A percentile compares a stretch with the other conserved stretches of the same genome.
phyloP scores from a whole-genome alignment of 2,888 invertebrate species.

The Eupithecia abbreviata region DNA sequence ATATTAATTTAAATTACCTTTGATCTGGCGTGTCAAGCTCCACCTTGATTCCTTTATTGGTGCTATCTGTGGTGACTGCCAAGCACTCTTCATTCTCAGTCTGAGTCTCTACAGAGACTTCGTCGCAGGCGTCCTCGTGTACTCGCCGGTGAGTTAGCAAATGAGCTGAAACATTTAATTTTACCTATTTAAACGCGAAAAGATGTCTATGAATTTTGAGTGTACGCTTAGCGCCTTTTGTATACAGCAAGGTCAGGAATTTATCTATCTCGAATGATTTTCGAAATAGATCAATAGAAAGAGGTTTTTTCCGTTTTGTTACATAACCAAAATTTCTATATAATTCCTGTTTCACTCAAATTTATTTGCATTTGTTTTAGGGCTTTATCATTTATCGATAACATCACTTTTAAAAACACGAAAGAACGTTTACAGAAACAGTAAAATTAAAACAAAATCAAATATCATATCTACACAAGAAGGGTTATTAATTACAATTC shows the following conservation, averaged over 20 bases:
- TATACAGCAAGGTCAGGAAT: too few species aligned
- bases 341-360: not conserved
- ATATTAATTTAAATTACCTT: slow-evolving; percentile 52
- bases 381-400: too few species aligned
- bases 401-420: too few species aligned
- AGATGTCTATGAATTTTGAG: not conserved
- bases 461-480: too few species aligned
- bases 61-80: slow-evolving; percentile 54
- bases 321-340: not conserved
- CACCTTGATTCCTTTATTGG: slow-evolving; percentile 68
- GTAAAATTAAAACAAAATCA: too few species aligned
- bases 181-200: not conserved
- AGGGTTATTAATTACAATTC: too few species aligned
- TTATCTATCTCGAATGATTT: not conserved
- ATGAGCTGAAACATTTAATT: slow-evolving; percentile 77
- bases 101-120: slow-evolving; percentile 60
- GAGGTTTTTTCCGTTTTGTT: not conserved
- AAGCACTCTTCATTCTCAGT: slow-evolving; percentile 59
- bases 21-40: slow-evolving; percentile 61
- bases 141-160: slow-evolving; percentile 92
- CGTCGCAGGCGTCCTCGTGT: slow-evolving; percentile 84
- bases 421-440: too few species aligned
- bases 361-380: too few species aligned
- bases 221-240: not conserved
- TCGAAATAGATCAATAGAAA: not conserved